Evolutionary conservation across 2,888 invertebrate genomes (phyloP), one percentile per base, ranked within the genome.

Genomic region (Blastobasis lacticolella): DNA sequence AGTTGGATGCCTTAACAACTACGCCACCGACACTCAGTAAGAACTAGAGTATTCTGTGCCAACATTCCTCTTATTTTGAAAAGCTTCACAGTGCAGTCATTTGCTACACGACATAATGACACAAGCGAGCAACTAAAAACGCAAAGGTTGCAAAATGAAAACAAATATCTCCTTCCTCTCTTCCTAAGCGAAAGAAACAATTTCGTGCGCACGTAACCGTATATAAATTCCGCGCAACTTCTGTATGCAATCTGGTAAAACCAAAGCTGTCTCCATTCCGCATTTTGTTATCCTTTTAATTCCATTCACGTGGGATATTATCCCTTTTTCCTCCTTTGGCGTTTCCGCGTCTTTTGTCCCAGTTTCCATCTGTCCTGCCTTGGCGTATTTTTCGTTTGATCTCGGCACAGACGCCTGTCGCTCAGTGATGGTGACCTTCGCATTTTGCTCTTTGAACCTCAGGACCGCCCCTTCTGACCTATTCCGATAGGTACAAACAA

Each of bases 361-460:
- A 52, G 45, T 50, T 57, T 49, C 48, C 51, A 46, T 38, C 45
- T 54, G 53, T 45, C 48, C 45, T 54, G 51, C 48, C 46, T 46
- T 47, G 49, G 52, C 51, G 48, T 38, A 46, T 44, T 38, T 49
- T 49, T 46, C 46, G 48, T 52, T 49, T 52, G 49, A 52, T 52
- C 46, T 52, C 23, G 41, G 46, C 48, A 45, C 9, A 49, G 48
- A 45, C 51, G 49, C 46, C 51, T 49, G 51, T 52, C 45, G 48
- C 10, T 46, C 47, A 23, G 23, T 23, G 23, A 23, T 3, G 23
- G 3, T 38, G 47, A 47, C 47, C 47, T 47, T 47, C 47, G 47
- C 9, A 37, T 36, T 47, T 10, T 38, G 10, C 37, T 10, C 38
- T 38, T 47, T 38, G n/a, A 38, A 40, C 44, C 38, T 37, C 40